Evolutionary conservation across 2,888 invertebrate genomes (phyloP).

Genomic region (Galerucella calmariensis): DNA sequence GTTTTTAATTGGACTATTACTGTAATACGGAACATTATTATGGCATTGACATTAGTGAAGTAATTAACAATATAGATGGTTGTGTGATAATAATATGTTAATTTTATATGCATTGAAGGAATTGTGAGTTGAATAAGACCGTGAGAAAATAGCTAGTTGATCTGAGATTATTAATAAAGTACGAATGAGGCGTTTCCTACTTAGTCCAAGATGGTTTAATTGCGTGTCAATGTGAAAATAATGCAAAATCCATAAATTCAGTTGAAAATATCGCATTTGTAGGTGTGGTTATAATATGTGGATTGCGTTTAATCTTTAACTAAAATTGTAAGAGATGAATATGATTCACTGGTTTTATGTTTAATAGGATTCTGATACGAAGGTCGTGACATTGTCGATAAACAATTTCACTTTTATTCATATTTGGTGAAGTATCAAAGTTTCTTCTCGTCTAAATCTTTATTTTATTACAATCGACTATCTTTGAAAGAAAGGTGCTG

Average conservation of each 20-base stretch:
- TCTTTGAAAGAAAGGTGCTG: constrained; percentile 3
- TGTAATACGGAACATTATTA: too few relatives aligned
- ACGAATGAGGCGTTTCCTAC: not conserved
- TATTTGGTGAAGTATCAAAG: constrained; percentile 17
- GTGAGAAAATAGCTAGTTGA: not conserved
- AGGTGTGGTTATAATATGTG: too few relatives aligned
- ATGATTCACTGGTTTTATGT: constrained; percentile 13
- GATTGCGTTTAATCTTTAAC: too few relatives aligned
- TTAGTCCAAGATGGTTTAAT: not conserved
- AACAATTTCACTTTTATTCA: constrained; percentile 28
- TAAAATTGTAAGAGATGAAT: not conserved
- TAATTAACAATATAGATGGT: not conserved
- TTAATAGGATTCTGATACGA: not conserved
- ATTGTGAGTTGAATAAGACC: not conserved
- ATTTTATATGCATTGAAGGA: not conserved
- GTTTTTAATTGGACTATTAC: too few relatives aligned
- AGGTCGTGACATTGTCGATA: constrained; percentile 18
- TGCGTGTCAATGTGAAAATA: too few relatives aligned
- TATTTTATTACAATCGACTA: constrained; percentile 14
- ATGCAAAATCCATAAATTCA: too few relatives aligned
- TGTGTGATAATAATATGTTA: constrained; percentile 7
- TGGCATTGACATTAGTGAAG: not conserved
- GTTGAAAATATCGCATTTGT: too few relatives aligned
- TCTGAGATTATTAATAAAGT: not conserved
- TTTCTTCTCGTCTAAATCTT: constrained; percentile 16